Evolutionary conservation across 2,797 vertebrate species (phyloP).

Genomic region (Enoplosus armatus): DNA sequence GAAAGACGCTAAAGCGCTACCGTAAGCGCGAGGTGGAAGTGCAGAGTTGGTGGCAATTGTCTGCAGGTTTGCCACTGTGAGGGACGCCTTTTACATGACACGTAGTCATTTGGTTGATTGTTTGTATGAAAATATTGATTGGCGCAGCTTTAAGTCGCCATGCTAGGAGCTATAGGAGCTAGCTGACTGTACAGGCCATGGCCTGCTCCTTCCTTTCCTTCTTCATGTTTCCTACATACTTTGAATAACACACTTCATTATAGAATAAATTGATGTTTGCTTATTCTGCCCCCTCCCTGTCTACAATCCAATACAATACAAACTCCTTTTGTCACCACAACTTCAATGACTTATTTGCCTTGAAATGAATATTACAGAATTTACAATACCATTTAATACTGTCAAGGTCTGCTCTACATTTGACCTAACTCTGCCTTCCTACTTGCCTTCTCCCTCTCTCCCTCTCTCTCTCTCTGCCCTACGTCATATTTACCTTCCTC

Average conservation of each 20-base stretch:
- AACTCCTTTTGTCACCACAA: not conserved
- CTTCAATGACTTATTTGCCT: not conserved
- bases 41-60: not conserved
- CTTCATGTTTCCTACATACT: not conserved
- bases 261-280: not conserved
- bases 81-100: not conserved
- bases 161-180: not conserved
- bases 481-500: slow-evolving; percentile 9
- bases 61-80: not conserved
- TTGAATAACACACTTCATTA: not conserved
- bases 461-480: not conserved
- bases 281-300: not conserved
- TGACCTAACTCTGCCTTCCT: slow-evolving; percentile 1
- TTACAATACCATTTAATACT: not conserved
- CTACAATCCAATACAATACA: no score
- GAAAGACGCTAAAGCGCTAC: not conserved
- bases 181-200: not conserved
- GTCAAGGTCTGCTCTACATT: not conserved
- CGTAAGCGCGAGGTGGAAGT: no score
- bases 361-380: not conserved
- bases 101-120: not conserved
- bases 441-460: not conserved
- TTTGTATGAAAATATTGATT: not conserved
- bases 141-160: not conserved
- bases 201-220: not conserved